phyloP scores from a whole-genome alignment of 2,797 vertebrate species.

The Alca torda region DNA sequence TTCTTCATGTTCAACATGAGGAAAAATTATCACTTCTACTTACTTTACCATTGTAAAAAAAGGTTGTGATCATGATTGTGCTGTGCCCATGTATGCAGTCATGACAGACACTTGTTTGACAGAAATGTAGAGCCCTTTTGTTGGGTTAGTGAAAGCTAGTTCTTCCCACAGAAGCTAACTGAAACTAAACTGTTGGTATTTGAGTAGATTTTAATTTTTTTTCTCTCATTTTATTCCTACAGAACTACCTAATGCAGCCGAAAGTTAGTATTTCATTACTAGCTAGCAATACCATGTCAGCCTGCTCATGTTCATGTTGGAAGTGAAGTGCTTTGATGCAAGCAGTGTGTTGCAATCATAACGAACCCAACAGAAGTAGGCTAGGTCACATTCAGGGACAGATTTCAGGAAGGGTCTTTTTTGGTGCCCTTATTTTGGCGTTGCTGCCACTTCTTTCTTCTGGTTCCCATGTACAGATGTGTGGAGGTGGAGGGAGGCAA shows the following conservation, averaged over 20 bases:
- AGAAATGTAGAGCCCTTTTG: background rate
- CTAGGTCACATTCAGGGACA: background rate
- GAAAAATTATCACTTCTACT: background rate
- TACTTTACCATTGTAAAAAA: background rate
- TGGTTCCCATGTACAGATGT: accelerated
- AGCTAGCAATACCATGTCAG: background rate
- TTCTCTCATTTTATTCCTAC: background rate
- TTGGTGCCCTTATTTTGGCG: background rate
- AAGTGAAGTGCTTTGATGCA: background rate
- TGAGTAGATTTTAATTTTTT: background rate
- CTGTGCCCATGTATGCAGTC: background rate
- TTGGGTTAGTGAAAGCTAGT: background rate
- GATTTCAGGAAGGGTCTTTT: background rate
- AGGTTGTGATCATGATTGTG: background rate
- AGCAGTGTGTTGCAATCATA: background rate
- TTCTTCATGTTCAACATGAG: background rate
- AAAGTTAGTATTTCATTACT: background rate
- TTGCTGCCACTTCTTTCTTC: background rate
- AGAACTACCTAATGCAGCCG: background rate
- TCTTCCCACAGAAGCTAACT: background rate
- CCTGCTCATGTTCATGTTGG: background rate
- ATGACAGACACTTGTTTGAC: background rate
- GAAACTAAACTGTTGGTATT: background rate
- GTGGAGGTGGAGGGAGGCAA: background rate
- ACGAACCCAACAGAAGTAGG: background rate